A percentile compares a stretch with the other conserved stretches of the same genome.
Conservation (phyloP, 1,140 invertebrate species). For the Amphibalanus amphitrite region DNA sequence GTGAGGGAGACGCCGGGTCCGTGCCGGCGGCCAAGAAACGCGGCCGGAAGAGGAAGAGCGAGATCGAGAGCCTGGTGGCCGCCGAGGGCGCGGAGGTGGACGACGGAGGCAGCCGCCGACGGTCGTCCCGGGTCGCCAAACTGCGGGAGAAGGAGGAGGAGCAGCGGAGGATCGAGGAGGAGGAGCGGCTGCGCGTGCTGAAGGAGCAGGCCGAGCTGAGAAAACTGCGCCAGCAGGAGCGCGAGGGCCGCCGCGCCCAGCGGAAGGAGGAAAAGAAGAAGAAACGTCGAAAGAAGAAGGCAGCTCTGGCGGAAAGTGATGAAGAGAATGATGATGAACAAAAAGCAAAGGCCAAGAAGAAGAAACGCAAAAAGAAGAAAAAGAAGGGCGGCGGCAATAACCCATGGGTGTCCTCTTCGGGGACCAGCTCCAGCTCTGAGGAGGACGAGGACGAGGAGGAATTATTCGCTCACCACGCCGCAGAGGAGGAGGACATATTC, state of each 20-base stretch:
- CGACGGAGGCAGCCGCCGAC: slow-evolving; percentile 25
- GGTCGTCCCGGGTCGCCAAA: slow-evolving; percentile 46
- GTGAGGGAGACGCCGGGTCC: not conserved
- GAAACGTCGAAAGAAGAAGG: slow-evolving; percentile 19
- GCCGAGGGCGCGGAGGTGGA: slow-evolving; percentile 16
- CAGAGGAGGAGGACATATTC: slow-evolving; percentile 38
- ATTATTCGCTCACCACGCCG: slow-evolving; percentile 12
- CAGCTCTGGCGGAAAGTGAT: slow-evolving; percentile 7
- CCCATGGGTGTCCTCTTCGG: slow-evolving; percentile 47
- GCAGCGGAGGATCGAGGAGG: slow-evolving; percentile 46
- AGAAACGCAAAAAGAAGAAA: slow-evolving; percentile 33
- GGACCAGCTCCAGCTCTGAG: slow-evolving; percentile 32
- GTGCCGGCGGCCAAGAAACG: not conserved
- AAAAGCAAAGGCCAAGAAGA: slow-evolving; percentile 25
- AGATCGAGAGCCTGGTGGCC: not conserved
- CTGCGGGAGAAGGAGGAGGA: slow-evolving; percentile 58
- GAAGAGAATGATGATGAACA: slow-evolving; percentile 13
- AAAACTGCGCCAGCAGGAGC: not conserved
- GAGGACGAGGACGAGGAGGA: slow-evolving; percentile 36
- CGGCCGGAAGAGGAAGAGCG: not conserved
- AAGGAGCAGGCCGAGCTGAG: slow-evolving; percentile 39
- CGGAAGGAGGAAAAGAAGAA: slow-evolving; percentile 18
- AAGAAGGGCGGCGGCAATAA: slow-evolving; percentile 35
- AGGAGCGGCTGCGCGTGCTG: slow-evolving; percentile 20
- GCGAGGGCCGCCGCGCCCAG: not conserved